Base-by-base conservation (phyloP, 1,140 invertebrate species). In the Papilio aristodemus region DNA sequence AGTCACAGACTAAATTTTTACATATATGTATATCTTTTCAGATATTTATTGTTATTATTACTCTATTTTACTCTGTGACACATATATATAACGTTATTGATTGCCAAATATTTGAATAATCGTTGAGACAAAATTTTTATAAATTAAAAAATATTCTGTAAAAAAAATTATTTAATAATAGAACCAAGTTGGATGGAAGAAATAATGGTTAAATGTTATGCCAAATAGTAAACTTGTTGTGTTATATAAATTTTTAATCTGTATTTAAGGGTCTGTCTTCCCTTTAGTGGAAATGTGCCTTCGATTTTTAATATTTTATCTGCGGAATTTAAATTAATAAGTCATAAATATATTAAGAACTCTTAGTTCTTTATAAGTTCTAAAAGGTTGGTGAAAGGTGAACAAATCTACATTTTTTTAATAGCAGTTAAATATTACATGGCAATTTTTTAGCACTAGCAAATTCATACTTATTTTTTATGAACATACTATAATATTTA, bases 151-250 rank as follows among this genome's bases (percentile, higher is more conserved):
- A 10, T 37, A 41, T 19, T 11, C n/a, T 25, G 19, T 50, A 36
- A 14, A 66, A n/a, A 32, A 32, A 32, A 3, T 3, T 32, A 17
- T 66, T 50, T 19, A 41, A 25, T 67, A 62, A 58, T 46, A 68
- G n/a, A n/a, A n/a, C n/a, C 57, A 70, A 39, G 67, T 75, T 74
- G 78, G 76, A 79, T 62, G 73, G 50, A 77, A 75, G 76, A 79
- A 62, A 68, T 58, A 43, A 73, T 69, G 70, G 73, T 77, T 74
- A 73, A 50, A 58, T 76, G 62, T 67, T 71, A 77, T 80, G 78
- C 78, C 78, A 80, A 82, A 82, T 78, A 75, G 74, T 75, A 71
- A 71, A 75, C 43, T 69, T 73, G 70, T 75, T 68, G 73, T 79
- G 72, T 68, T 77, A 72, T 77, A 66, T 79, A 70, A 74, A 67